Evolutionary conservation across 2,888 invertebrate species (phyloP), one percentile per base, ranked within the genome.

Genomic region (Lepidocyrtoides sp.): DNA sequence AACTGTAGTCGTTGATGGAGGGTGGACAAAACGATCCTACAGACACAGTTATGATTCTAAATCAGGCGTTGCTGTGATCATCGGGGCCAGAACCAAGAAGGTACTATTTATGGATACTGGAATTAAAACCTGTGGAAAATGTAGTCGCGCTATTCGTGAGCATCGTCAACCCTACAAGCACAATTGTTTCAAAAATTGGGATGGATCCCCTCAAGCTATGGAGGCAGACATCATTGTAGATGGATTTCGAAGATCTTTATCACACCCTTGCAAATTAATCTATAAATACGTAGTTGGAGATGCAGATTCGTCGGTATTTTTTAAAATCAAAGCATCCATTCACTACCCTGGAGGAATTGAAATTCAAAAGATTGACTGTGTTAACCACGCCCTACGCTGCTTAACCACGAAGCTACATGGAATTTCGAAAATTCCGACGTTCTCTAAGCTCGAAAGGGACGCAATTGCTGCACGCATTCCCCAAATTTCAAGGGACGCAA

Each of bases 271-370:
- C n/a, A 90, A 87, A 1, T 81, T 92, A 2, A 82, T 90, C 4
- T 92, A 92, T 41, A 77, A 54, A 12, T 83, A 92, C 20, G 63
- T 89, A 51, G 75, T 90, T 0, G 92, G 91, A 2, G 91, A 92
- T 29, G 91, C 91, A n/a, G 92, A 92, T 69, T 88, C 92, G 17
- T 75, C 69, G 3, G 86, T 92, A 14, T 86, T 63, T 69, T 63
- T 75, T 1, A 17, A 57, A 17, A 89, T 91, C 12, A 75, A 83
- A 44, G 3, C 57, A 2, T 17, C 48, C 17, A 41, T 69, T 8
- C 23, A 51, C n/a, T 89, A 89, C 44, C 89, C 89, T 26, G 84
- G 72, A 0, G 79, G 88, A 3, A 5, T 81, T 3, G 41, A 66
- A 23, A 72, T 92, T n/a, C 48, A 54, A 14, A 92, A 92, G 60